Evolutionary conservation across 2,113 vertebrate genomes (phyloP).

Genomic region (Andinoacara biseriatus): DNA sequence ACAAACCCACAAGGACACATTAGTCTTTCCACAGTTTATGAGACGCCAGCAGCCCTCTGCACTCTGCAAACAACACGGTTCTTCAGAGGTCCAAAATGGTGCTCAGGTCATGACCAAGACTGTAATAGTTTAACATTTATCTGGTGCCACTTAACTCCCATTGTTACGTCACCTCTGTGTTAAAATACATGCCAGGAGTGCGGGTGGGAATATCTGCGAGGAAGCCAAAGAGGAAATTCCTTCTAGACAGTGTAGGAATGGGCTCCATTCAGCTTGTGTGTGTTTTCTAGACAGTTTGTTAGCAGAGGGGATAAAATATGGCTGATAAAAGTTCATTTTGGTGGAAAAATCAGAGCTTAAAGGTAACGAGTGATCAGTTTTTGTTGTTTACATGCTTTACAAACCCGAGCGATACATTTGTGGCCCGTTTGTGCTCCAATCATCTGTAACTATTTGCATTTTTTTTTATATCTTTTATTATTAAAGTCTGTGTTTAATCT

Average conservation of each 20-base stretch:
- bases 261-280: not conserved
- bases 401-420: no score
- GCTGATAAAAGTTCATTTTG: no score
- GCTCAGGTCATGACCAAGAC: not conserved
- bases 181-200: not conserved
- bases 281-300: no score
- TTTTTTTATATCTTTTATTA: not conserved
- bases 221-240: not conserved
- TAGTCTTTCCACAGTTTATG: conserved; percentile 35
- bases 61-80: not conserved
- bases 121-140: not conserved
- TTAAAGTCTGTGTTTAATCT: no score
- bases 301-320: no score
- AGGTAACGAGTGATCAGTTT: not conserved
- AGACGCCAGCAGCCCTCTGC: conserved; percentile 10
- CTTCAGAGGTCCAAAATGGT: not conserved
- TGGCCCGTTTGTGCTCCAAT: not conserved
- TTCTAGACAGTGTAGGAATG: not conserved
- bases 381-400: not conserved
- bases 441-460: not conserved
- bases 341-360: no score
- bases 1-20: conserved; percentile 47
- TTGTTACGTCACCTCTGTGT: not conserved
- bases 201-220: not conserved
- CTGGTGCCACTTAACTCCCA: not conserved